These are phyloP conservation scores for Mylabris phalerata DNA, from an alignment of 1,140 invertebrate species.

Conservation along the genomic window DNA sequence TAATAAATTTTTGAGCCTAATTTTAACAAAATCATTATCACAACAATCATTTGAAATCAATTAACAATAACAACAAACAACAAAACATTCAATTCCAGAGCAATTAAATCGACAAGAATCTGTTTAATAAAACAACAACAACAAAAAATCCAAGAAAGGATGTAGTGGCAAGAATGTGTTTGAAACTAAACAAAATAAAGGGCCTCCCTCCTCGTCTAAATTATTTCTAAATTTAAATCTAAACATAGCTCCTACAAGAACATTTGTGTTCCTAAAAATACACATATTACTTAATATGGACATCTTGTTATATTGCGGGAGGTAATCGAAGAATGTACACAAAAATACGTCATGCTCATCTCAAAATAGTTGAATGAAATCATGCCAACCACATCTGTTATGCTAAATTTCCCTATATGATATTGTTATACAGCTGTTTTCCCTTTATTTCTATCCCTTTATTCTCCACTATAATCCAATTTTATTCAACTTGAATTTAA, in stretches of 20 bases:
- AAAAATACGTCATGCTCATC: slow-evolving; percentile 21
- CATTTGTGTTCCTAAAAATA: slow-evolving; percentile 7
- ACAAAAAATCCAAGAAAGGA: no score
- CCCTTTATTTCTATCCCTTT: neutral
- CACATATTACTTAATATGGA: slow-evolving; percentile 16
- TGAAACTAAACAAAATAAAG: no score
- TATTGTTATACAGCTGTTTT: neutral
- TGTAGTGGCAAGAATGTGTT: no score
- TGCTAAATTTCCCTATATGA: neutral
- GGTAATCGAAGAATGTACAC: slow-evolving; percentile 14
- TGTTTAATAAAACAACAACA: neutral
- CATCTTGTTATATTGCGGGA: slow-evolving; percentile 18
- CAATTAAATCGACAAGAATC: no score
- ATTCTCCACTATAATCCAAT: neutral
- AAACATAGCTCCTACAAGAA: slow-evolving; percentile 18
- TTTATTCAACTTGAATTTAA: neutral
- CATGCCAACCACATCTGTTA: neutral
- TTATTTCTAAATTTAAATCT: slow-evolving; percentile 5
- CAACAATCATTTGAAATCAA: slow-evolving; percentile 3
- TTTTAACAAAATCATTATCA: slow-evolving; percentile 19
- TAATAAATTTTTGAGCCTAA: slow-evolving; percentile 21
- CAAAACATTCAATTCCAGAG: no score
- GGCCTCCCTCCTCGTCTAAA: neutral
- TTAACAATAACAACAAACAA: slow-evolving; percentile 14
- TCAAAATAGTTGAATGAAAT: slow-evolving; percentile 22